Evolutionary conservation across 92 coral and sea anemone species (phyloP), one percentile per base, ranked within the genome.

Genomic region (Hydrozoanthus gracilis): DNA sequence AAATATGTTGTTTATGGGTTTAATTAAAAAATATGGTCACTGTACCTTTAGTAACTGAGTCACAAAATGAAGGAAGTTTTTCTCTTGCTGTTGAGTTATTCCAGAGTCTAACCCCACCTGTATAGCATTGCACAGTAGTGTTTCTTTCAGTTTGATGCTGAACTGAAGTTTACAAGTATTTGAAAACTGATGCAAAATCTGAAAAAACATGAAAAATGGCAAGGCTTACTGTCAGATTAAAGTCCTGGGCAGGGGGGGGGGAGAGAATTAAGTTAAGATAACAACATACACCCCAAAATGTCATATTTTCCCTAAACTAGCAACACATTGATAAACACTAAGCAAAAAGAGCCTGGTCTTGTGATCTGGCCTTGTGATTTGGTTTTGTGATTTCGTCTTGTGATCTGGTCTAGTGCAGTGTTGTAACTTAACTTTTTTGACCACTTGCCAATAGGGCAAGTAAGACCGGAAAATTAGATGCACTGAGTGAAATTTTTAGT

Each of bases 151-250:
- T 5, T 88, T 11, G 48, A 50, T 46, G 50, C 65, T 71, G 18
- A 67, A 48, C 27, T 76, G 82, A 45, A 92, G 83, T 15, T 15
- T 27, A 62, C 91, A 90, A 76, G 93, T 65, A 44, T 50, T n/a
- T 14, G 94, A 92, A n/a, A 89, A 56, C 65, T 83, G 89, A 67
- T 90, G 94, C 16, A 94, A 79, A 12, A 92, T 87, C 98, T 94
- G 11, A 20, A 8, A 77, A 15, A 58, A 50, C 39, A 27, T 27
- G 39, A 27, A 27, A 27, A 27, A 27, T 27, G 39, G 39, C 39
- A 27, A 27, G 1, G 39, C 39, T 27, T 27, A 27, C 39, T 27
- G 39, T 27, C 39, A 27, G 39, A 27, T 0, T 27, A 27, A 27
- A 27, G 39, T 27, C 39, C 39, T 27, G 39, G 39, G 39, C n/a